Evolutionary conservation across 2,888 invertebrate genomes (phyloP).

Genomic region (Drosophila cyrtoloma): DNA sequence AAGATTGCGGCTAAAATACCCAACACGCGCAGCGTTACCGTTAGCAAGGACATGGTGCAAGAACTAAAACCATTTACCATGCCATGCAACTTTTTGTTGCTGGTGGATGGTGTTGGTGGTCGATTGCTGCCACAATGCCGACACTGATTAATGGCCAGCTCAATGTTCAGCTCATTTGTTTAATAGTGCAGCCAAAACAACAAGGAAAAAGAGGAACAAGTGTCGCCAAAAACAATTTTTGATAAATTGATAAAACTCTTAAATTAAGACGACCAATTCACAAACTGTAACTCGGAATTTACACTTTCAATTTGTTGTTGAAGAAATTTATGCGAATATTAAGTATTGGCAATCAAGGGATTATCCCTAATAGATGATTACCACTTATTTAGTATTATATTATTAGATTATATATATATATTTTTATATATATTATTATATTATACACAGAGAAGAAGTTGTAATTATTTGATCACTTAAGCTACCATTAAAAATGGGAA

Average conservation of each 20-base stretch:
- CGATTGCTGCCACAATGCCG: constrained; percentile 30
- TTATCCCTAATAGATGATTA: no score
- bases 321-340: not conserved
- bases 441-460: not conserved
- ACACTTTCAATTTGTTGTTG: not conserved
- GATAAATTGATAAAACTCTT: constrained; percentile 33
- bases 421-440: not conserved
- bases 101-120: not conserved
- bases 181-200: constrained; percentile 31
- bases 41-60: constrained; percentile 57
- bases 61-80: constrained; percentile 36
- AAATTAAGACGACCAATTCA: not conserved
- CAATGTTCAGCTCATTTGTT: constrained; percentile 56
- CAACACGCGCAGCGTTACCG: constrained; percentile 42
- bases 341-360: not conserved
- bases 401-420: no score
- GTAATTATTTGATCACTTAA: no score
- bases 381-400: not conserved
- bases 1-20: constrained; percentile 37
- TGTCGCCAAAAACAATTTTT: constrained; percentile 26
- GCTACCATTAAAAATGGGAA: no score
- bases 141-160: constrained; percentile 51
- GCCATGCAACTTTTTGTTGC: constrained; percentile 6
- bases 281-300: not conserved
- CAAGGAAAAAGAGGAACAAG: not conserved